These are phyloP conservation scores for Apodemus sylvaticus DNA, from an alignment of 2,113 vertebrate species.

Conservation along the genomic window DNA sequence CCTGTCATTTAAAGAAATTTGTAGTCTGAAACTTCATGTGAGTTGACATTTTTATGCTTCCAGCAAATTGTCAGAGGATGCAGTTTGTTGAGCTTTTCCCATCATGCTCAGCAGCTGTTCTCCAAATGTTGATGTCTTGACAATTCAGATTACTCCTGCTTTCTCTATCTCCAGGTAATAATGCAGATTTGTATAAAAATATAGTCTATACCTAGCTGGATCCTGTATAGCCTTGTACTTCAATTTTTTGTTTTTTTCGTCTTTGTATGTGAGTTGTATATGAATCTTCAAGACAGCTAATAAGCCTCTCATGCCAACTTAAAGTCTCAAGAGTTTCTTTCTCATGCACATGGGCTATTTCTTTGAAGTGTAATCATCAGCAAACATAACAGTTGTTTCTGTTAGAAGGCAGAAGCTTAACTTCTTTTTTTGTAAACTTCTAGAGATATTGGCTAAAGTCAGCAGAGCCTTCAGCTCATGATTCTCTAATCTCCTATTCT, in stretches of 20 bases:
- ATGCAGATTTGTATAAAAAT: background rate
- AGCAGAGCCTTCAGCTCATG: background rate
- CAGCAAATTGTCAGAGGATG: constrained; percentile 11
- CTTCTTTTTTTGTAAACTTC: background rate
- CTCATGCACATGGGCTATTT: background rate
- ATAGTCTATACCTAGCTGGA: background rate
- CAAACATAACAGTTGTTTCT: background rate
- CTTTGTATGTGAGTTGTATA: background rate
- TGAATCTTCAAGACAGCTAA: background rate
- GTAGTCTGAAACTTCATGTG: background rate
- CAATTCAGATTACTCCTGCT: background rate
- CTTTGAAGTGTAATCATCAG: background rate
- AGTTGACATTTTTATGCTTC: constrained; percentile 40
- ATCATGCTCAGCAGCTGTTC: background rate
- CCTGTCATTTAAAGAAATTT: constrained; percentile 38
- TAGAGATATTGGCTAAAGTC: background rate
- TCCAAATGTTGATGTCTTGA: background rate
- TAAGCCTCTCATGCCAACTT: background rate
- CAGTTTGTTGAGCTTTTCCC: background rate
- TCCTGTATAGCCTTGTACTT: background rate
- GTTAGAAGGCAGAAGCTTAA: background rate
- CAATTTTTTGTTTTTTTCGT: too few species aligned
- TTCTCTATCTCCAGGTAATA: background rate
- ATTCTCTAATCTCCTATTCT: background rate
- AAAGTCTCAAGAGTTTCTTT: background rate